These are phyloP conservation scores for Zosterops borbonicus DNA, from an alignment of 2,113 vertebrate genomes.

Conservation along the genomic window DNA sequence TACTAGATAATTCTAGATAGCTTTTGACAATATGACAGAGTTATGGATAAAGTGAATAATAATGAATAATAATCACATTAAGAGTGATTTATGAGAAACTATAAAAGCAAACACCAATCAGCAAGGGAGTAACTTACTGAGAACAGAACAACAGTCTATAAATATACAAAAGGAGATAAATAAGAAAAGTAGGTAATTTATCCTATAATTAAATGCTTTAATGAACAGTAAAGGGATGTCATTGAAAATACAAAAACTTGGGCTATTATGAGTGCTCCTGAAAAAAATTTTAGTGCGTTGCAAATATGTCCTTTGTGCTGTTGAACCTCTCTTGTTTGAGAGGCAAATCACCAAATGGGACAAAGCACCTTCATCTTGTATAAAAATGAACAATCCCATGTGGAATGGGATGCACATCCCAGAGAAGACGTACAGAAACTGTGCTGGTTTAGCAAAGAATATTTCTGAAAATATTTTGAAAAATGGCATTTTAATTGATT, in stretches of 20 bases:
- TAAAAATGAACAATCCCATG: not conserved
- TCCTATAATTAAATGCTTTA: not conserved
- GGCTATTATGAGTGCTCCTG: not conserved
- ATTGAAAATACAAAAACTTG: not conserved
- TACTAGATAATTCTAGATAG: not conserved
- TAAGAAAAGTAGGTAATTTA: not conserved
- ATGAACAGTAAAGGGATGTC: not conserved
- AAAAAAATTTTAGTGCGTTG: not conserved
- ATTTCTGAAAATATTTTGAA: not conserved
- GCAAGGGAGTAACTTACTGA: not conserved
- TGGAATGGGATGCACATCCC: not conserved
- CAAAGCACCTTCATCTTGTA: not conserved
- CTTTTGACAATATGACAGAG: not conserved
- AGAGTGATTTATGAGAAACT: not conserved
- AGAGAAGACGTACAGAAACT: not conserved
- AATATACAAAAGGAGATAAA: not conserved
- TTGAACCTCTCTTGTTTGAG: not conserved
- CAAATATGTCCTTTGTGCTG: not conserved
- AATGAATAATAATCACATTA: not conserved
- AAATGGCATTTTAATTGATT: not conserved
- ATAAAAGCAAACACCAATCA: not conserved
- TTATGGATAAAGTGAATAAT: conserved; percentile 25
- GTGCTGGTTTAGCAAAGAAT: not conserved
- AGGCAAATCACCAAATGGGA: not conserved
- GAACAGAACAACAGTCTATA: not conserved